Evolutionary conservation across 2,888 invertebrate genomes (phyloP).

Genomic region (Eucera pruinosa): DNA sequence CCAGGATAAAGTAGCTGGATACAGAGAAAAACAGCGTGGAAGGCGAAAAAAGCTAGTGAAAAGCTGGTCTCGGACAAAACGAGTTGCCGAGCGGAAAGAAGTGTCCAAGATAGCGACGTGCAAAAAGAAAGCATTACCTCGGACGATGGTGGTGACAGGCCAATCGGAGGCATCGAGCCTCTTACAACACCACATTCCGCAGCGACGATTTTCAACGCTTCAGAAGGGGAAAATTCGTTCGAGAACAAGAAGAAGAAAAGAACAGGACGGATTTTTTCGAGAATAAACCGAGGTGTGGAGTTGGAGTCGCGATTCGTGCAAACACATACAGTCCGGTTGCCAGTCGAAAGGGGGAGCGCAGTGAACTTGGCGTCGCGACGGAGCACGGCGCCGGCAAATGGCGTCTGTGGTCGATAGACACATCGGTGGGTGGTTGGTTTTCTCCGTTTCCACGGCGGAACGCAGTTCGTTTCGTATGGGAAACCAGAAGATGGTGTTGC

Average conservation of each 20-base stretch:
- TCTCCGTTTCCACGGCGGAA: conserved; percentile 42
- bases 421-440: conserved; percentile 48
- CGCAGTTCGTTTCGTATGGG: conserved; percentile 44
- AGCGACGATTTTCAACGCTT: conserved; percentile 12
- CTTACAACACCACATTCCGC: conserved; percentile 79
- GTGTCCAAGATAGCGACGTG: conserved; percentile 60
- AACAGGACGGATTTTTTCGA: conserved; percentile 23
- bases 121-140: conserved; percentile 74
- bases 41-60: conserved; percentile 41
- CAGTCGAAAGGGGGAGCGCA: conserved; percentile 74
- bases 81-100: conserved; percentile 29
- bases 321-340: conserved; percentile 41
- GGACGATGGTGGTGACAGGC: conserved; percentile 77
- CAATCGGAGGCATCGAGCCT: conserved; percentile 76
- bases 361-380: conserved; percentile 76
- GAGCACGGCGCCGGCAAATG: conserved; percentile 76
- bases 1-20: not conserved
- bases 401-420: conserved; percentile 74
- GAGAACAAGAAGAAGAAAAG: not conserved
- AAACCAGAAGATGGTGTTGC: conserved; percentile 69
- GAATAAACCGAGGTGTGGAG: conserved; percentile 20
- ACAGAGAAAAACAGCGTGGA: conserved; percentile 23
- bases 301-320: conserved; percentile 27
- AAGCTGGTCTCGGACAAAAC: conserved; percentile 28
- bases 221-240: conserved; percentile 1